These are phyloP conservation scores for Mellivora capensis DNA, from an alignment of 2,113 vertebrate genomes.

Conservation along the genomic window DNA sequence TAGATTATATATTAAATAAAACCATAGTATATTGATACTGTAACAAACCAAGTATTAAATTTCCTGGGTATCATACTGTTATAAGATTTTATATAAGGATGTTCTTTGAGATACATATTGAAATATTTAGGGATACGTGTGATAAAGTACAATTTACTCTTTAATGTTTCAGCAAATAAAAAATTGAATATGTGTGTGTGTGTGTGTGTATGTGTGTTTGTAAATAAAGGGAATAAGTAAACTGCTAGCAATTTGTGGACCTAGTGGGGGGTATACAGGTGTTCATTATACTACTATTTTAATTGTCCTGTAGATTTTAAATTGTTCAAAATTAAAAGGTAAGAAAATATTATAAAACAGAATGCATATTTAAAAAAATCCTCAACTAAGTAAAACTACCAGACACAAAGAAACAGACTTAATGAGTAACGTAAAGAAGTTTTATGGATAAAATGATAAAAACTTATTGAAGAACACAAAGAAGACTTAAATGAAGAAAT, in stretches of 20 bases:
- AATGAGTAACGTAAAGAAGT: not conserved
- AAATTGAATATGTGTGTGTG: not conserved
- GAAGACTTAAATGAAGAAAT: not conserved
- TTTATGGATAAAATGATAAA: not conserved
- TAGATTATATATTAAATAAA: not conserved
- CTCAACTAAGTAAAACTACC: not conserved
- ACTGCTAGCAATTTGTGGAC: not conserved
- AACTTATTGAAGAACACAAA: not conserved
- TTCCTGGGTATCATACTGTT: not conserved
- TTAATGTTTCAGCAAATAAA: not conserved
- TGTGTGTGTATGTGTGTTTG: not conserved
- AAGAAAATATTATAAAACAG: not conserved
- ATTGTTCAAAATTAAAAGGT: not conserved
- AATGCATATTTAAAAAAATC: not conserved
- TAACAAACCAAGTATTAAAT: conserved; percentile 3
- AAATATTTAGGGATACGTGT: not conserved
- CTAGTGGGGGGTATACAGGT: not conserved
- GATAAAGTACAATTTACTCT: not conserved
- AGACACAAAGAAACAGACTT: not conserved
- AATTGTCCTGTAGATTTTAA: not conserved
- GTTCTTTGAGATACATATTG: not conserved
- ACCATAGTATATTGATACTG: not conserved
- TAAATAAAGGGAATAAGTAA: not conserved
- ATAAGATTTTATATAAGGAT: not conserved
- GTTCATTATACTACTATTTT: not conserved